Conservation (phyloP, 2,888 invertebrate genomes). For the Drosophila melanosoma region DNA sequence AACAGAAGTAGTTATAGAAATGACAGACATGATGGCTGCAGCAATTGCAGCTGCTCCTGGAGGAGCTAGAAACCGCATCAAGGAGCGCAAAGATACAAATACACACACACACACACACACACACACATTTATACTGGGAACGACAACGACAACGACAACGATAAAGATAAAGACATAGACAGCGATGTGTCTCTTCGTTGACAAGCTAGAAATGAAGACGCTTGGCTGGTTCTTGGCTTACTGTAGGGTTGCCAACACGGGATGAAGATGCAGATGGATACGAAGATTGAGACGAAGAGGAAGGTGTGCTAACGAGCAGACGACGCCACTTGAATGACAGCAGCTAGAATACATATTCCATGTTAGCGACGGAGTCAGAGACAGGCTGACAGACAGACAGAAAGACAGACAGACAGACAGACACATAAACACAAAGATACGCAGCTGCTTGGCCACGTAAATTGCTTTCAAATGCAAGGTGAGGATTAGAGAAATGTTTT, state of each 20-base stretch:
- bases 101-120: neutral
- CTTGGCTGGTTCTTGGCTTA: conserved; percentile 36
- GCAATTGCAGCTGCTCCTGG: conserved; percentile 36
- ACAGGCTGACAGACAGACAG: conserved; percentile 13
- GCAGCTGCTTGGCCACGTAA: conserved; percentile 62
- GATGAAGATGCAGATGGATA: conserved; percentile 14
- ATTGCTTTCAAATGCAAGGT: conserved; percentile 76
- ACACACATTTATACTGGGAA: neutral
- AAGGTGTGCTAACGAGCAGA: conserved; percentile 75
- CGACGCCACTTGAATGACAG: conserved; percentile 77
- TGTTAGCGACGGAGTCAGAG: conserved; percentile 16
- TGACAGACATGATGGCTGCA: conserved; percentile 65
- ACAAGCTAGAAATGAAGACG: conserved; percentile 62
- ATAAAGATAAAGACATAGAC: conserved; percentile 53
- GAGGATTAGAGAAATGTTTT: conserved; percentile 73
- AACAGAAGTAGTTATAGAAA: conserved; percentile 80
- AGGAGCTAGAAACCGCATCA: conserved; percentile 21
- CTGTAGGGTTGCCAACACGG: conserved; percentile 32
- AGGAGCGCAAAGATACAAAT: conserved; percentile 24
- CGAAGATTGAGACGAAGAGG: conserved; percentile 14
- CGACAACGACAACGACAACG: conserved; percentile 14
- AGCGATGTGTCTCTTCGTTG: conserved; percentile 51
- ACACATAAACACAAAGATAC: conserved; percentile 13
- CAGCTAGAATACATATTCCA: conserved; percentile 48
- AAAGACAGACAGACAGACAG: conserved; percentile 17